Base-by-base conservation (phyloP, 2,113 vertebrate species). In the Cyprinodon brontotheroides region DNA sequence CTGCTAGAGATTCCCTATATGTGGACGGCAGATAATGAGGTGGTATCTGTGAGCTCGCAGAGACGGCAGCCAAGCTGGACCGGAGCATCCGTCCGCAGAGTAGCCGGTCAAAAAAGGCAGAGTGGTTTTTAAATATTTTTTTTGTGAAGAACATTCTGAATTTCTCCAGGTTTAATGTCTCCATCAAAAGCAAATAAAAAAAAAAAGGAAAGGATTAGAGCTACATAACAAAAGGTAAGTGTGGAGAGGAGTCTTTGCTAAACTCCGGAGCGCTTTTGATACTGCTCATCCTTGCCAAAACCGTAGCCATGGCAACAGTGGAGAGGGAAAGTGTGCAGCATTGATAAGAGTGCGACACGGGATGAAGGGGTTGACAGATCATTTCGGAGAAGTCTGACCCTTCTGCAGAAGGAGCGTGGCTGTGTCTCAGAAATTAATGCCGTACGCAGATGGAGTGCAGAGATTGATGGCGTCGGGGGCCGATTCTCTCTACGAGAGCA, bases 341-440 rank as follows among this genome's bases (percentile, higher is more conserved):
- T 85, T 89, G 91, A 92, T 92, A 92, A 92, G 89, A 90, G 91
- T 84, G 89, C 83, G 85, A 89, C 86, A 79, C 79, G 86, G 91
- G 91, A 92, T 90, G 90, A 90, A 91, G 86, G 91, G 90, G 92
- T 89, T 89, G 91, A 92, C 89, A 86, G 89, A 92, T 90, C 86
- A 87, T 92, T 92, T 88, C 86, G 90, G 85, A 90, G 84, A 83
- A 90, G 92, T 80, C 90, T 90, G 91, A 92, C 92, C 92, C 89
- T 80, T 87, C 75, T 81, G 84, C 84, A 61, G 72, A 88, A 90
- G 84, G 81, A 78, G 80, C 76, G 86, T 20, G 78, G 81, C 83
- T 79, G 86, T 81, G 83, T 88, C 90, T 87, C 83, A 75, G 78
- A 90, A 90, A 93, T 90, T 72, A 92, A 92, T 86, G 82, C 82